Evolutionary conservation across 2,888 invertebrate genomes (phyloP), one percentile per base, ranked within the genome.

Genomic region (Patella depressa): DNA sequence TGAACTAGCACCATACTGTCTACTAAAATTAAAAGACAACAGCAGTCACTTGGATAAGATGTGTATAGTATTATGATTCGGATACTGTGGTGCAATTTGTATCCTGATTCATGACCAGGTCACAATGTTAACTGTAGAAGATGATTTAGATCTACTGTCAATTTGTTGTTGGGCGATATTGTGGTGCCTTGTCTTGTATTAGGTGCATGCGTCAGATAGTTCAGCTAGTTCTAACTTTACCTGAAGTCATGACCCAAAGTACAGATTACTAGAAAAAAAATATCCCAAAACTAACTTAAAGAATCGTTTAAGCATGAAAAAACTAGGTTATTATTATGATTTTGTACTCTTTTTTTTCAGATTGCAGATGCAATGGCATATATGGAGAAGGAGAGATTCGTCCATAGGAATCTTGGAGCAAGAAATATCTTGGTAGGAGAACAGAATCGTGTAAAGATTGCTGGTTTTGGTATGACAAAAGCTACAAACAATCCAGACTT

Each of bases 381-480:
- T 81, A 88, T 91, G 86, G 91, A 91, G 81, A 89, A 88, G 57
- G 89, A 90, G 79, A 90, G 89, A 76, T 91, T 89, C 82, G 87
- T 91, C 53, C 91, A 91, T 78, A 84, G 91, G 76, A 91, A 91
- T 81, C 84, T 87, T 79, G 86, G 91, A 79, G 91, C 91, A 0
- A 78, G 88, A 19, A 91, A 91, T 80, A 90, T 91, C 71, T 82
- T 91, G 57, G 91, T 91, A 9, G 91, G 89, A 54, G 88, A 90
- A 29, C 85, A 90, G 78, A 89, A 90, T 81, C 83, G 85, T 72
- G 89, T 91, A 5, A 91, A 91, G 80, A 90, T 91, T n/a, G 91
- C 91, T n/a, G 91, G 91, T 12, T 91, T 91, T 82, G 91, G 91
- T 17, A 89, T 91, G 85, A 91, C 91, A 1, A 87, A 88, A 75